Conservation (phyloP, 2,113 vertebrate species). For the Sakesphorus luctuosus region DNA sequence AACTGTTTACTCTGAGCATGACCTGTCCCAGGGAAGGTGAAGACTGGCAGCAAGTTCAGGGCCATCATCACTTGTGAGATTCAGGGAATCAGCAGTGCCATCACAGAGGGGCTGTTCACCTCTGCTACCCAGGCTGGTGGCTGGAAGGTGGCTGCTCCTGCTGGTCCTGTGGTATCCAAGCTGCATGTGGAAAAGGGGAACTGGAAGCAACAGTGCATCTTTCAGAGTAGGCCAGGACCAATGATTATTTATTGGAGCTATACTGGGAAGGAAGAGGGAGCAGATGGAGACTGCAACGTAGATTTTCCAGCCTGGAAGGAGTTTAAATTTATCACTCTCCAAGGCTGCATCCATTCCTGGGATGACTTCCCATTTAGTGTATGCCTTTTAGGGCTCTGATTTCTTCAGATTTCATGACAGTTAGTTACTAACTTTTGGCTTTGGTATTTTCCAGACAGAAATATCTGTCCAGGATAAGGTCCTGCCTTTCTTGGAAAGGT, state of each 20-base stretch:
- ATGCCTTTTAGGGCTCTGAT: not conserved
- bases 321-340: not conserved
- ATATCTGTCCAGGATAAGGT: not conserved
- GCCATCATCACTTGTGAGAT: not conserved
- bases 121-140: accelerated
- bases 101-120: not conserved
- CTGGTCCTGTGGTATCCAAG: accelerated
- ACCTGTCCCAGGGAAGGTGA: not conserved
- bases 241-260: not conserved
- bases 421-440: not conserved
- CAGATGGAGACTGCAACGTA: not conserved
- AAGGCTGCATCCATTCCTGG: not conserved
- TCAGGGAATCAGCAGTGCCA: not conserved
- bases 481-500: not conserved
- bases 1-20: not conserved
- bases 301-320: not conserved
- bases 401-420: not conserved
- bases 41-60: not conserved
- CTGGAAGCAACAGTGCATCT: not conserved
- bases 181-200: not conserved
- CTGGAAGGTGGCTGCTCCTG: not conserved
- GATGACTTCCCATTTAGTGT: not conserved
- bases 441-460: not conserved
- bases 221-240: not conserved
- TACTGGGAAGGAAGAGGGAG: not conserved